Conservation (phyloP, 2,888 invertebrate genomes). For the Eretmocerus hayati region DNA sequence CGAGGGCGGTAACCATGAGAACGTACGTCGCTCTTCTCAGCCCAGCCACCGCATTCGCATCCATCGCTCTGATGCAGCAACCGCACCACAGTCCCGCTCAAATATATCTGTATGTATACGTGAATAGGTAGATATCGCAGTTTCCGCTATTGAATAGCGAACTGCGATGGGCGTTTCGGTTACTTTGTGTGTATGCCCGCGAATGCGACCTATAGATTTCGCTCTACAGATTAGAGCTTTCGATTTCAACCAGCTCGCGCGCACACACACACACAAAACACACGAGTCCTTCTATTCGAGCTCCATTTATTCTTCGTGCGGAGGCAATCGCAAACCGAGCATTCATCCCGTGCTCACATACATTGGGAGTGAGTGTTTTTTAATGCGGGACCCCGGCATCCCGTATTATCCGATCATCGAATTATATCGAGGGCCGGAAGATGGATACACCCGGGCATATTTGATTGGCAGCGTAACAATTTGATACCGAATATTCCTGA, state of each 20-base stretch:
- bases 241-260: too few relatives aligned
- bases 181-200: constrained; percentile 9
- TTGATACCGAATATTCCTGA: too few relatives aligned
- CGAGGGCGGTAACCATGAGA: constrained; percentile 13
- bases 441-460: too few relatives aligned
- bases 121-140: too few relatives aligned
- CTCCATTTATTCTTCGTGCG: too few relatives aligned
- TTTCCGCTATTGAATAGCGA: constrained; percentile 10
- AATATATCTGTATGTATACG: too few relatives aligned
- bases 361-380: not conserved
- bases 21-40: constrained; percentile 5
- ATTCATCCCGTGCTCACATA: not conserved
- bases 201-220: not conserved
- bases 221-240: constrained; percentile 8
- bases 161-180: constrained; percentile 2
- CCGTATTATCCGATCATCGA: constrained; percentile 8
- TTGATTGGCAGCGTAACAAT: too few relatives aligned
- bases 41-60: not conserved
- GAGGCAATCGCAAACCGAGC: too few relatives aligned
- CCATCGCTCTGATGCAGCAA: too few relatives aligned
- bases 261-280: too few relatives aligned
- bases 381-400: not conserved
- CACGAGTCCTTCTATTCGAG: too few relatives aligned
- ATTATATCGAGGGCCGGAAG: constrained; percentile 8
- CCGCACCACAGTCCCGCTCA: too few relatives aligned